Evolutionary conservation across 2,113 vertebrate species (phyloP).

Genomic region (Sorex araneus): DNA sequence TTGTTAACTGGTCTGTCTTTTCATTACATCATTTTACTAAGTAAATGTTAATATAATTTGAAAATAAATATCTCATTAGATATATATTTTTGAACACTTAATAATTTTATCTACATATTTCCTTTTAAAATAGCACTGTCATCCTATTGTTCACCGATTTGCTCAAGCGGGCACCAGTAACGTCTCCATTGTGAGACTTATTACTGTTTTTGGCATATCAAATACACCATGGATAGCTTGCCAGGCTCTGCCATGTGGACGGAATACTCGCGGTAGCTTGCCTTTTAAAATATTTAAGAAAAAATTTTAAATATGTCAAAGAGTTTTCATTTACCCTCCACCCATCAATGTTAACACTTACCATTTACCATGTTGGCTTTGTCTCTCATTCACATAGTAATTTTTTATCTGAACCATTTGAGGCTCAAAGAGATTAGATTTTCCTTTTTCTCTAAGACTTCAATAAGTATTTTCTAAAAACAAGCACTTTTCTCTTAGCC

Average conservation of each 20-base stretch:
- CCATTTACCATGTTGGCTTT: background rate
- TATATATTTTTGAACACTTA: background rate
- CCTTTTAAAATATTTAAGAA: conserved; percentile 14
- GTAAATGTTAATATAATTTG: background rate
- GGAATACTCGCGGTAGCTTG: too few species aligned
- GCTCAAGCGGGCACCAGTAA: too few species aligned
- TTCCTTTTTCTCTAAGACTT: conserved; percentile 3
- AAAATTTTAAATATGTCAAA: background rate
- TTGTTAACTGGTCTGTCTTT: conserved; percentile 17
- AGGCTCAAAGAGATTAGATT: background rate
- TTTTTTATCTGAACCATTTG: background rate
- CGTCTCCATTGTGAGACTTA: too few species aligned
- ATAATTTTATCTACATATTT: background rate
- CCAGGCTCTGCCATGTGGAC: too few species aligned
- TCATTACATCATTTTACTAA: background rate
- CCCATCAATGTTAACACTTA: conserved; percentile 19
- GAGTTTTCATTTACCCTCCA: conserved; percentile 35
- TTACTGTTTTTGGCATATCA: too few species aligned
- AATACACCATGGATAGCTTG: too few species aligned
- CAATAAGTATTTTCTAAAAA: background rate
- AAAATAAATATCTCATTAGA: conserved; percentile 7
- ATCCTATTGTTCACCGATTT: too few species aligned
- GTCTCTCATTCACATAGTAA: too few species aligned
- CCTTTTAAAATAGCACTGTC: background rate
- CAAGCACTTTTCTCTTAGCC: background rate